Conservation (phyloP, 2,888 invertebrate species). For the Noctua fimbriata region DNA sequence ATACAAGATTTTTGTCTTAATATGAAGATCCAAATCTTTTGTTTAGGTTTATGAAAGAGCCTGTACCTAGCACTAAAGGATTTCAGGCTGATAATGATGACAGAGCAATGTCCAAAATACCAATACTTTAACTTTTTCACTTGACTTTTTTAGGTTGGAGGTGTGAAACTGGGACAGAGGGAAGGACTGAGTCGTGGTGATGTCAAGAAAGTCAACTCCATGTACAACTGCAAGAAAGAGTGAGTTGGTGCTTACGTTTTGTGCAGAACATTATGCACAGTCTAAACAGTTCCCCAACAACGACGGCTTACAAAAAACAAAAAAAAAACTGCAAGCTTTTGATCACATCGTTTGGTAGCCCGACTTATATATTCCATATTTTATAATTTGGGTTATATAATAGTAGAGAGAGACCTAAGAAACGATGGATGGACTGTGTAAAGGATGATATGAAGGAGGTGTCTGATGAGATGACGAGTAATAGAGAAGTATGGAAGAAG, state of each 20-base stretch:
- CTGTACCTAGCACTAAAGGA: background rate
- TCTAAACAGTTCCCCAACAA: background rate
- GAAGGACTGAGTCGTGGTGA: constrained; percentile 93
- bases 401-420: no score
- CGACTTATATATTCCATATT: no score
- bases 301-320: background rate
- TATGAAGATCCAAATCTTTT: background rate
- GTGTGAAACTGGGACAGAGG: constrained; percentile 92
- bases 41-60: background rate
- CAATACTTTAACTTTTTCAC: background rate
- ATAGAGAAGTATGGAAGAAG: no score
- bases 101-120: background rate
- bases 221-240: constrained; percentile 93
- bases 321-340: no score
- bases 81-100: background rate
- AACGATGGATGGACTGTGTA: no score
- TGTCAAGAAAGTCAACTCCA: constrained; percentile 93
- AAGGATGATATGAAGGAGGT: no score
- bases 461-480: no score
- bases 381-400: no score
- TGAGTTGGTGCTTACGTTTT: constrained; percentile 70
- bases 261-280: background rate
- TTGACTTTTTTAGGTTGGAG: constrained; percentile 75
- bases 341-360: no score
- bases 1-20: background rate